phyloP scores from a whole-genome alignment of 2,888 invertebrate species.

The Hydraecia micacea region DNA sequence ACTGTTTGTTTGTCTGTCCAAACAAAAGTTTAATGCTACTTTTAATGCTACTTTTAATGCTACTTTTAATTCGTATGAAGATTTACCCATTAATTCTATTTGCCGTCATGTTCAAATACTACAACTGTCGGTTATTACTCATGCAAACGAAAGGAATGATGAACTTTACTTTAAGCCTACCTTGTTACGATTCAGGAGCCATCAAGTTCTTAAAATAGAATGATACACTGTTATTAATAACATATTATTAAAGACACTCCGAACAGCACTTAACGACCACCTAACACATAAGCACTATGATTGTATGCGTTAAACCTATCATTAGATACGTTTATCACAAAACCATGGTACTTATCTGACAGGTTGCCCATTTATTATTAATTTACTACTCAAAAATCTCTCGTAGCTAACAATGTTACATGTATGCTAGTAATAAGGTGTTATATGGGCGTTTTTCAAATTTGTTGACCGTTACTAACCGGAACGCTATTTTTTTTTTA shows the following conservation, averaged over 20 bases:
- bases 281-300: conserved; percentile 12
- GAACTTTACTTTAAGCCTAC: background rate
- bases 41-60: background rate
- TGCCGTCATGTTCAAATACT: background rate
- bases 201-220: conserved; percentile 19
- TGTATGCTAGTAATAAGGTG: background rate
- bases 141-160: background rate
- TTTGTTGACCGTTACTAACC: no score
- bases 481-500: no score
- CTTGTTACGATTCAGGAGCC: conserved; percentile 26
- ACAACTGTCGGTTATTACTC: background rate
- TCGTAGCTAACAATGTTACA: background rate
- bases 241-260: conserved; percentile 26
- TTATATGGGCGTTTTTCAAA: no score
- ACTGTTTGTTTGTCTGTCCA: background rate
- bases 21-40: background rate
- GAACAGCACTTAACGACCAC: conserved; percentile 12
- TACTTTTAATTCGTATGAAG: background rate
- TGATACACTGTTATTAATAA: conserved; percentile 32
- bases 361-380: conserved; percentile 4
- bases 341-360: conserved; percentile 6
- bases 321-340: conserved; percentile 40
- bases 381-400: background rate
- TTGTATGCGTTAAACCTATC: conserved; percentile 29
- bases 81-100: background rate